A percentile compares a stretch with the other conserved stretches of the same genome.
phyloP scores from a whole-genome alignment of 2,888 invertebrate species.

The Oxystoma pomonae region DNA sequence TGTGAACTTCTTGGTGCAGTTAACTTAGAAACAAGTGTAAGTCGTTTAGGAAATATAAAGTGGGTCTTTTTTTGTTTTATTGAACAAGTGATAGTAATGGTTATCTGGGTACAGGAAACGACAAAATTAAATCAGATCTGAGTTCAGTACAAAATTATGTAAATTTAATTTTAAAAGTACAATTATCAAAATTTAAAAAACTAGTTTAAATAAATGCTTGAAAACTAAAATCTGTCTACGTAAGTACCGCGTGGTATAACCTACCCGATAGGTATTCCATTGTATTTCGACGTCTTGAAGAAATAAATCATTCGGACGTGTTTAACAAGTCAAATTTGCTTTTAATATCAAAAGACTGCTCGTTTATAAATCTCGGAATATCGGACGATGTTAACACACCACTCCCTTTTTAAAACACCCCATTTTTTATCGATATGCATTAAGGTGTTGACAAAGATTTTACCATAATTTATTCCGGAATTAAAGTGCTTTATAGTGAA shows the following conservation, averaged over 20 bases:
- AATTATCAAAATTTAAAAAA: too few relatives aligned
- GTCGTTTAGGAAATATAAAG: background rate
- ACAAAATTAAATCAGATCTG: too few relatives aligned
- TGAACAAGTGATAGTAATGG: too few relatives aligned
- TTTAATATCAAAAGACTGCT: background rate
- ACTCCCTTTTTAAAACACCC: conserved; percentile 14
- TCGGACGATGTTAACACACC: conserved; percentile 2
- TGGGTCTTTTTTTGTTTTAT: too few relatives aligned
- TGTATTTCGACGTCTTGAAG: background rate
- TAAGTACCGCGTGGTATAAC: too few relatives aligned
- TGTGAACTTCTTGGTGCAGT: background rate
- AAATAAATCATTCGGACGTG: background rate
- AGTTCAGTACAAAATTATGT: too few relatives aligned
- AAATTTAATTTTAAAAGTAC: too few relatives aligned
- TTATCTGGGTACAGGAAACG: too few relatives aligned
- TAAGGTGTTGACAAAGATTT: conserved; percentile 5
- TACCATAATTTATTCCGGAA: background rate
- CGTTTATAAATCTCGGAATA: background rate
- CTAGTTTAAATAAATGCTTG: too few relatives aligned
- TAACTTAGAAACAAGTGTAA: background rate
- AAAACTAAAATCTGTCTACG: too few relatives aligned
- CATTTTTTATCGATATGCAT: conserved; percentile 17
- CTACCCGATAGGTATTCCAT: background rate
- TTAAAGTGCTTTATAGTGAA: too few relatives aligned
- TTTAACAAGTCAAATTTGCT: background rate